Conservation (phyloP, 2,113 vertebrate species). For the Sus scrofa region DNA sequence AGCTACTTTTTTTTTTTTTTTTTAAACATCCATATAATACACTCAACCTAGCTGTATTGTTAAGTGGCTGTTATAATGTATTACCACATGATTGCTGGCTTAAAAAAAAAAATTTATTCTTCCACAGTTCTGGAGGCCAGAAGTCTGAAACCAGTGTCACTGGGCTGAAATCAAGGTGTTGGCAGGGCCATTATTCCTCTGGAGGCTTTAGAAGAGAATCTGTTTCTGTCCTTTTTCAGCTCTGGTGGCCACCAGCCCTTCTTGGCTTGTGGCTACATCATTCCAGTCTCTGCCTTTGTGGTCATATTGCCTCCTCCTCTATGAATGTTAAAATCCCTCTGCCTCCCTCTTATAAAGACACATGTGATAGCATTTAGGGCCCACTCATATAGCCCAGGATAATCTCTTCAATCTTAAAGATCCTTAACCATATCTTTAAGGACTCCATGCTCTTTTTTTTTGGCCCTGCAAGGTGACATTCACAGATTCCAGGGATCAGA, state of each 20-base stretch:
- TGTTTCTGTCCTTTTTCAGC: not conserved
- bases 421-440: not conserved
- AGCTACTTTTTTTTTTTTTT: too few relatives aligned
- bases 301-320: not conserved
- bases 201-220: not conserved
- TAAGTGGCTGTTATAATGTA: not conserved
- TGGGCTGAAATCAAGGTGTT: not conserved
- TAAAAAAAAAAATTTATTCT: conserved; percentile 17
- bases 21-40: not conserved
- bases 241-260: not conserved
- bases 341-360: not conserved
- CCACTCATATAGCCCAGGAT: not conserved
- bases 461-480: not conserved
- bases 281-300: not conserved
- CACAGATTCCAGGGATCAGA: not conserved
- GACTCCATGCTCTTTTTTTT: not conserved
- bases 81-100: not conserved
- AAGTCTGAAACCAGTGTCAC: not conserved
- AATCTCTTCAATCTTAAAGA: not conserved
- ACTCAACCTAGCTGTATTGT: not conserved
- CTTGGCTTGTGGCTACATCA: not conserved
- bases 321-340: not conserved
- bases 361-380: not conserved
- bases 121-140: not conserved
- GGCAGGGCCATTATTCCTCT: not conserved